Evolutionary conservation across 2,888 invertebrate species (phyloP), one percentile per base, ranked within the genome.

Genomic region (Ectobius pallidus): DNA sequence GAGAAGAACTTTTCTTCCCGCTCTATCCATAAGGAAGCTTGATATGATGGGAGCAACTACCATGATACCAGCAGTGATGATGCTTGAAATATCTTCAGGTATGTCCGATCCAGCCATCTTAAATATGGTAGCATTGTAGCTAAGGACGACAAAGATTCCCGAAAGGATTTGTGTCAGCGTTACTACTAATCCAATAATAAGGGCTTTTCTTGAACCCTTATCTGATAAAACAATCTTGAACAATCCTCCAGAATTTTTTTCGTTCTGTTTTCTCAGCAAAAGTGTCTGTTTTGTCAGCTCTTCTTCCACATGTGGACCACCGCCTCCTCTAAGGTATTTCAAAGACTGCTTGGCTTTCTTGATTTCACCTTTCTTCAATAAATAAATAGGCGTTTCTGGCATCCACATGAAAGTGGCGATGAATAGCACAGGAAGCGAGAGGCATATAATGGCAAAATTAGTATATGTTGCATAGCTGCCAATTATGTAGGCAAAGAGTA

Each of bases 381-480:
- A 62, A 25, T 70, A 70, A 3, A 70, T 30, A 1, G 63, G 70
- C 3, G 70, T 61, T 46, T 70, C 70, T 1, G 70, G 70, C 32
- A 70, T 61, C 61, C 79, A 80, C 16, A 85, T 78, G 75, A 87
- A 85, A 4, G 85, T 75, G 0, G 86, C 63, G 1, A 87, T 72
- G 58, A 87, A 86, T 0, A 86, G 9, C 0, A 85, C 78, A 0
- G 88, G 86, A 9, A 87, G 75, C 0, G 85, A 69, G 9, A 87
- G 78, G 68, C 87, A 87, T 0, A 86, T 79, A 79, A 85, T 83
- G 6, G 89, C 85, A 32, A 89, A 81, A 0, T 82, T 78, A 1
- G 83, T 79, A 82, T 88, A 90, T 22, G 80, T 79, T 0, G 86
- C 73, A 71, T 82, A 76, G 75, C 83, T 87, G 34, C 87, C 91